These are phyloP conservation scores for Hyles euphorbiae DNA, from an alignment of 1,140 invertebrate genomes.

Conservation along the genomic window DNA sequence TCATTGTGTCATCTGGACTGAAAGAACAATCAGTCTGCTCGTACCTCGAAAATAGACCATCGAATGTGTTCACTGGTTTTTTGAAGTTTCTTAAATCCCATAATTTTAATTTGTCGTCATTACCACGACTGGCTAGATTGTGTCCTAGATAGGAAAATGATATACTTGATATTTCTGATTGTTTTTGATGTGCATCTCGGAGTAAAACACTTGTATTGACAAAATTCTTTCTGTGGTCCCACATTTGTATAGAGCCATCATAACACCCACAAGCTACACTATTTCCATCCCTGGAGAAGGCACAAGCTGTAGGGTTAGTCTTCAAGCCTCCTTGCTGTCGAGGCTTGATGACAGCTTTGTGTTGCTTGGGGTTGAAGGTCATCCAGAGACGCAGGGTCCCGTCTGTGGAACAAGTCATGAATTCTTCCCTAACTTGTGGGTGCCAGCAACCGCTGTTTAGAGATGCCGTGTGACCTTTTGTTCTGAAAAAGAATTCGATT, in stretches of 20 bases:
- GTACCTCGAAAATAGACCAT: slow-evolving; percentile 89
- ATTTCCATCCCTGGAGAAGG: slow-evolving; percentile 91
- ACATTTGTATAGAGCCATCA: slow-evolving; percentile 98
- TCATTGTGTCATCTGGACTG: slow-evolving; percentile 93
- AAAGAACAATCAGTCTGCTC: slow-evolving; percentile 95
- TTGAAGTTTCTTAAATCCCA: slow-evolving; percentile 95
- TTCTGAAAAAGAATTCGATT: slow-evolving; percentile 63
- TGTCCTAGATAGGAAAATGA: slow-evolving; percentile 92
- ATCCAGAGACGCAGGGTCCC: slow-evolving; percentile 95
- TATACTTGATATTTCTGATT: slow-evolving; percentile 89
- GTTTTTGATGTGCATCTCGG: slow-evolving; percentile 88
- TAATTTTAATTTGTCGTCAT: slow-evolving; percentile 96
- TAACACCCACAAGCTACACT: slow-evolving; percentile 88
- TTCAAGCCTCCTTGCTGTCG: slow-evolving; percentile 91
- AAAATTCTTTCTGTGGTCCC: slow-evolving; percentile 93
- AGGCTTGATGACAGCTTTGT: slow-evolving; percentile 93
- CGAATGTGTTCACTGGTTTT: slow-evolving; percentile 81
- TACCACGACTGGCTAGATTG: slow-evolving; percentile 87
- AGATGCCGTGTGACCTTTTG: slow-evolving; percentile 96
- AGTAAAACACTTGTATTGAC: slow-evolving; percentile 88
- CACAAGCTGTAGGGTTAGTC: slow-evolving; percentile 90
- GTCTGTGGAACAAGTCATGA: slow-evolving; percentile 95
- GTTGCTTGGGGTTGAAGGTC: slow-evolving; percentile 84
- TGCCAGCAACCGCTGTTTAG: slow-evolving; percentile 96
- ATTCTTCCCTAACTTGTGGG: slow-evolving; percentile 93